Conservation (phyloP, 2,888 invertebrate species). For the Abscondita cerata region DNA sequence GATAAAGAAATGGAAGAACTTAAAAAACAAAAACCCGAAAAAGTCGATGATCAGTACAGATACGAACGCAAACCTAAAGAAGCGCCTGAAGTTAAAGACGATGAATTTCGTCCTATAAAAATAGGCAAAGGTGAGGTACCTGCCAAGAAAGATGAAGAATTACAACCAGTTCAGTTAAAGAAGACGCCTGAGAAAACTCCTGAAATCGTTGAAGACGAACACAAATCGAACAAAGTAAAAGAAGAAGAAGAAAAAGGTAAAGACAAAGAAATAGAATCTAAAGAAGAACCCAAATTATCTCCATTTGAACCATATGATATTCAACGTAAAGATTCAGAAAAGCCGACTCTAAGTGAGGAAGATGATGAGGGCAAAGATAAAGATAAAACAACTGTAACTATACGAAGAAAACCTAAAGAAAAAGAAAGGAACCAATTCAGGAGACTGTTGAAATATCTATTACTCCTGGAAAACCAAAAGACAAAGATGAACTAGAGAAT, state of each 20-base stretch:
- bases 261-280: constrained; percentile 52
- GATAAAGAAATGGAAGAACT: constrained; percentile 54
- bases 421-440: constrained; percentile 38
- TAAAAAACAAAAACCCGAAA: constrained; percentile 52
- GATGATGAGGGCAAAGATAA: constrained; percentile 49
- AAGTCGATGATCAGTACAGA: constrained; percentile 41
- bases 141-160: constrained; percentile 45
- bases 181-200: constrained; percentile 55
- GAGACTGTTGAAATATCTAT: constrained; percentile 50
- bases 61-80: constrained; percentile 45
- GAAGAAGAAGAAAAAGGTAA: constrained; percentile 47
- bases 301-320: constrained; percentile 56
- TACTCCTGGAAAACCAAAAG: constrained; percentile 46
- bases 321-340: constrained; percentile 54
- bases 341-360: constrained; percentile 50
- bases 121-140: constrained; percentile 59
- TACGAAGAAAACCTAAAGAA: constrained; percentile 41
- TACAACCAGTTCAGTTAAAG: constrained; percentile 52
- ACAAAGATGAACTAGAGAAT: constrained; percentile 43
- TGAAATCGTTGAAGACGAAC: constrained; percentile 43
- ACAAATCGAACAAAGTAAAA: constrained; percentile 32
- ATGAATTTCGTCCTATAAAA: constrained; percentile 54
- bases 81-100: constrained; percentile 36
- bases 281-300: constrained; percentile 51
- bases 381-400: constrained; percentile 40